Evolutionary conservation across 2,888 invertebrate species (phyloP).

Genomic region (Aphodius granarius): DNA sequence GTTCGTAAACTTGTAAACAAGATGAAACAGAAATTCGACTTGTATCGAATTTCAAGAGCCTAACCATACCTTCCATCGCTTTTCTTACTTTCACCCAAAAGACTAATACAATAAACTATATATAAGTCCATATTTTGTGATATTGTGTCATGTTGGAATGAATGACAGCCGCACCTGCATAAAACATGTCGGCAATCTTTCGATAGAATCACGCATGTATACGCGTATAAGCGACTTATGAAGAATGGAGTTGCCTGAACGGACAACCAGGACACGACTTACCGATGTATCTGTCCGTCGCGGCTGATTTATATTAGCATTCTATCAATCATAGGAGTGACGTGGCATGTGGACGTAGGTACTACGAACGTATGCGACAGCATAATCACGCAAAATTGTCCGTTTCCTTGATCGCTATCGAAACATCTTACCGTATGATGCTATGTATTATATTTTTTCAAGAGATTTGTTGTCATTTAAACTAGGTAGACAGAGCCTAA

Average conservation of each 20-base stretch:
- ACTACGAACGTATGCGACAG: neutral
- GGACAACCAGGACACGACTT: conserved; percentile 17
- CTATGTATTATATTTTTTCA: too few species aligned
- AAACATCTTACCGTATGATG: neutral
- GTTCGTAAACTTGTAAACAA: conserved; percentile 10
- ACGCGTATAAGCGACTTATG: neutral
- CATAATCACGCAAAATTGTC: neutral
- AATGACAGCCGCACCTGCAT: neutral
- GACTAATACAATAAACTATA: too few species aligned
- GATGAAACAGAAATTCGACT: conserved; percentile 13
- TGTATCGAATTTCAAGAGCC: conserved; percentile 9
- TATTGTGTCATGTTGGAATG: neutral
- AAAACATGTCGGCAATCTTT: neutral
- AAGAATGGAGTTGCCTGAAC: conserved; percentile 1
- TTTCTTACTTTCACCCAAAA: too few species aligned
- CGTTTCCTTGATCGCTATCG: neutral
- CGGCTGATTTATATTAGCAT: conserved; percentile 29
- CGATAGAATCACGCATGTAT: neutral
- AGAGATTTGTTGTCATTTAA: too few species aligned
- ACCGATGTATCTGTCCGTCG: conserved; percentile 29
- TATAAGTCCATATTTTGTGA: too few species aligned
- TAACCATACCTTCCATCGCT: too few species aligned
- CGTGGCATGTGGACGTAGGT: conserved; percentile 15
- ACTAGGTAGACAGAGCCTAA: too few species aligned
- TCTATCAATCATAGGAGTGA: conserved; percentile 29